phyloP scores from a whole-genome alignment of 2,888 invertebrate species.

The Eremobia ochroleuca region DNA sequence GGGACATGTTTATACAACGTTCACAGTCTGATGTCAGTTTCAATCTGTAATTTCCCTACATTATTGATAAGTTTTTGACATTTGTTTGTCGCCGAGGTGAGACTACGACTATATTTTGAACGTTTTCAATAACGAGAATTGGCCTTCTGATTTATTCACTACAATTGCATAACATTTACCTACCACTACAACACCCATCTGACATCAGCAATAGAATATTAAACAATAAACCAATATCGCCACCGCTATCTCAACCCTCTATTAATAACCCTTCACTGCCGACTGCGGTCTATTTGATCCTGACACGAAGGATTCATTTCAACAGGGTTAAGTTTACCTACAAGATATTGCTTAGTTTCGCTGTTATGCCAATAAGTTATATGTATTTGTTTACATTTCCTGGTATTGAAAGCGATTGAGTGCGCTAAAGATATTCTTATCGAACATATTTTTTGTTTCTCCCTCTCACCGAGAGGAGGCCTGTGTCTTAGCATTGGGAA shows the following conservation, averaged over 20 bases:
- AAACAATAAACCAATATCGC: constrained; percentile 40
- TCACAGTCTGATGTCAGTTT: too few relatives aligned
- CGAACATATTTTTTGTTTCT: neutral
- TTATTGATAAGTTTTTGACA: too few relatives aligned
- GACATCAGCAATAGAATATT: constrained; percentile 7
- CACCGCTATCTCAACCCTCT: constrained; percentile 15
- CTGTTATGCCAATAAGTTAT: constrained; percentile 4
- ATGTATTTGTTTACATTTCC: neutral
- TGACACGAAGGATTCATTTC: constrained; percentile 36
- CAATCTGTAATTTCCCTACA: too few relatives aligned
- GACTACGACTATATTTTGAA: neutral
- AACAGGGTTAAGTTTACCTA: constrained; percentile 40
- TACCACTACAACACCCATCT: neutral
- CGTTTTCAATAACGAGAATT: neutral
- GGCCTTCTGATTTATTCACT: neutral
- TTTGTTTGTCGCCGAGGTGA: neutral
- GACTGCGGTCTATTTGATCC: constrained; percentile 48
- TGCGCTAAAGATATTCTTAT: neutral
- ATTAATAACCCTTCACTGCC: constrained; percentile 42
- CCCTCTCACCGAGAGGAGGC: too few relatives aligned
- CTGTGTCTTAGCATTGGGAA: too few relatives aligned
- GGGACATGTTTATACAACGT: too few relatives aligned
- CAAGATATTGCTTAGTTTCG: constrained; percentile 25
- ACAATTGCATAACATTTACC: neutral
- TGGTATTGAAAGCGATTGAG: neutral